Conservation (phyloP, 2,888 invertebrate genomes). For the Panopea generosa region DNA sequence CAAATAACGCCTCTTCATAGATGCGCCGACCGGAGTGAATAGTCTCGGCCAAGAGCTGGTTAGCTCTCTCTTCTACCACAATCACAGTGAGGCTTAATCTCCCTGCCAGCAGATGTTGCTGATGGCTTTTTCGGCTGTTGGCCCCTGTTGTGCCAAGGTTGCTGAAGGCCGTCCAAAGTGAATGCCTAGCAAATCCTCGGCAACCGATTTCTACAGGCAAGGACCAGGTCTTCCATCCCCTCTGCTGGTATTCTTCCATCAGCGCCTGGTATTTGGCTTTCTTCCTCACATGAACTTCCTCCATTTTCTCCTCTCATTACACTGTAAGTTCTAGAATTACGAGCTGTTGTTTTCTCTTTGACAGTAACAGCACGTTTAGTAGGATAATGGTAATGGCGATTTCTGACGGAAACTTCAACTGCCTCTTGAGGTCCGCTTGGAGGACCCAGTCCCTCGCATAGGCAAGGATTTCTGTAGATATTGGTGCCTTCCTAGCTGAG, state of each 20-base stretch:
- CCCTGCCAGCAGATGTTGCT: neutral
- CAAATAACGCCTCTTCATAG: too few relatives aligned
- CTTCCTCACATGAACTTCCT: slow-evolving; percentile 5
- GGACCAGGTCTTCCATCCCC: too few relatives aligned
- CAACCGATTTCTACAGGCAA: neutral
- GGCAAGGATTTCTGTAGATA: neutral
- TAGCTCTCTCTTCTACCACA: slow-evolving; percentile 2
- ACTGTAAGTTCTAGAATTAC: slow-evolving; percentile 11
- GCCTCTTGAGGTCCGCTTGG: too few relatives aligned
- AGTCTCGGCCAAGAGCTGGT: neutral
- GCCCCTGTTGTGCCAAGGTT: slow-evolving; percentile 5
- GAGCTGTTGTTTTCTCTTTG: neutral
- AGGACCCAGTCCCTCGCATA: slow-evolving; percentile 4
- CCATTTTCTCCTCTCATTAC: neutral
- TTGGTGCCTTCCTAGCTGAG: neutral
- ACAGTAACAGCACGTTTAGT: neutral
- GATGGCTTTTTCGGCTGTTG: neutral
- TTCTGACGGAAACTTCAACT: too few relatives aligned
- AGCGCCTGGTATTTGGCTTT: neutral
- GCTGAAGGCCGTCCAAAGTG: slow-evolving; percentile 9
- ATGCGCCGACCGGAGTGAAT: neutral
- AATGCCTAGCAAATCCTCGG: neutral
- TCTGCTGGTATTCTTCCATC: slow-evolving; percentile 1
- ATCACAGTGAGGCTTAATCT: neutral
- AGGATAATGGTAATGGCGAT: neutral